A percentile compares a stretch with the other conserved stretches of the same genome.
Conservation (phyloP, 1,140 invertebrate species). For the Teleopsis dalmanni region DNA sequence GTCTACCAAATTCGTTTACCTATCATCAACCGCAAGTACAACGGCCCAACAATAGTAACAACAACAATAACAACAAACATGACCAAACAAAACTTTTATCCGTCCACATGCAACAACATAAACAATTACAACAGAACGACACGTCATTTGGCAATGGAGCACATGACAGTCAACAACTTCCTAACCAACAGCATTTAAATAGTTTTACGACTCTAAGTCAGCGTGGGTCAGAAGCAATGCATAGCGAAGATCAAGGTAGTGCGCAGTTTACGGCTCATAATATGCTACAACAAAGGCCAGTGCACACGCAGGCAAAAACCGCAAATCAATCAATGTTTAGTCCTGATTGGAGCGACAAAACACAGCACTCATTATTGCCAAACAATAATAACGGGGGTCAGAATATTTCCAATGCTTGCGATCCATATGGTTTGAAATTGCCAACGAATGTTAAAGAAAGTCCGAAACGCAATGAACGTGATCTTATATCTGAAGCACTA, state of each 20-base stretch:
- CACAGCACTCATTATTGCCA: conserved; percentile 13
- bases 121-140: conserved; percentile 4
- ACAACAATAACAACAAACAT: conserved; percentile 13
- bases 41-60: conserved; percentile 5
- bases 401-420: background rate
- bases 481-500: background rate
- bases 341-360: conserved; percentile 38
- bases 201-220: background rate
- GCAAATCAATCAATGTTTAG: conserved; percentile 42
- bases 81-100: conserved; percentile 14
- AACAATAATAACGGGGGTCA: background rate
- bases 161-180: conserved; percentile 7
- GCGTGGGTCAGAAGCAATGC: background rate
- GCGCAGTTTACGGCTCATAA: background rate
- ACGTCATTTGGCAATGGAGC: background rate
- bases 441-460: conserved; percentile 6
- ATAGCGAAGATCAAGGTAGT: background rate
- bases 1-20: background rate
- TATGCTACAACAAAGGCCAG: background rate
- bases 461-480: conserved; percentile 11
- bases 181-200: background rate
- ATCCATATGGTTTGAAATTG: conserved; percentile 4
- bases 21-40: conserved; percentile 10
- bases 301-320: conserved; percentile 17
- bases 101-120: conserved; percentile 16